Evolutionary conservation across 2,113 vertebrate species (phyloP).

Genomic region (Cyphomyrus discorhynchus): DNA sequence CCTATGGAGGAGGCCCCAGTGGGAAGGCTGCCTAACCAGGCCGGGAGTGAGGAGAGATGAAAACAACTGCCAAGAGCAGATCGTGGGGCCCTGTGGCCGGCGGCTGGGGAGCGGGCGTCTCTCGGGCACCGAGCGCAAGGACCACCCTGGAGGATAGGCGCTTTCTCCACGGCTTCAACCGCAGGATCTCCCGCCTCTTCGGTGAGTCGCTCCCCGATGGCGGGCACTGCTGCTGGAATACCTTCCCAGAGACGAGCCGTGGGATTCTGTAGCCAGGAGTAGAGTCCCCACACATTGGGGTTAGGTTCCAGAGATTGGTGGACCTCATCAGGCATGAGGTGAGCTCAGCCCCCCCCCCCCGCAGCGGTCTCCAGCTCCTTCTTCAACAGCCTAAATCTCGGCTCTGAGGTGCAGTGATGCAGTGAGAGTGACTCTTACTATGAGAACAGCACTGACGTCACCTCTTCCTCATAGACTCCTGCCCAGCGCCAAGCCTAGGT

Average conservation of each 20-base stretch:
- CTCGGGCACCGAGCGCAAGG: background rate
- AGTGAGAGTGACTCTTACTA: background rate
- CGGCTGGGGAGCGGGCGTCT: slow-evolving; percentile 20
- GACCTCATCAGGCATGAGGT: slow-evolving; percentile 30
- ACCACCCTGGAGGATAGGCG: slow-evolving; percentile 23
- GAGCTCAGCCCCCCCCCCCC: background rate
- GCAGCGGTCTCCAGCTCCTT: background rate
- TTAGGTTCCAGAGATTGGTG: background rate
- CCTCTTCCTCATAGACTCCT: background rate
- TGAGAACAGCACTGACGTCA: slow-evolving; percentile 6
- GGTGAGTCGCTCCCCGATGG: slow-evolving; percentile 37
- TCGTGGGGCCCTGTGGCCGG: slow-evolving; percentile 10
- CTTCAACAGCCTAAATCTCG: background rate
- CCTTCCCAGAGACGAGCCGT: slow-evolving; percentile 25
- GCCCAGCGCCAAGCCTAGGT: background rate
- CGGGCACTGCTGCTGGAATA: background rate
- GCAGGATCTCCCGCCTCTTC: slow-evolving; percentile 32
- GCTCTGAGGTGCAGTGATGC: background rate
- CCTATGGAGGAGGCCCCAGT: background rate
- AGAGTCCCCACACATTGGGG: background rate
- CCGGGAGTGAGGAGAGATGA: slow-evolving; percentile 5
- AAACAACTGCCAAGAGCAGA: slow-evolving; percentile 3
- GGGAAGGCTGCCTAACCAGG: background rate
- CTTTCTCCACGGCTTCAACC: slow-evolving; percentile 25
- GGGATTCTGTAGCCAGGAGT: background rate